Evolutionary conservation across 2,888 invertebrate genomes (phyloP).

Genomic region (Tupiocoris notatus): DNA sequence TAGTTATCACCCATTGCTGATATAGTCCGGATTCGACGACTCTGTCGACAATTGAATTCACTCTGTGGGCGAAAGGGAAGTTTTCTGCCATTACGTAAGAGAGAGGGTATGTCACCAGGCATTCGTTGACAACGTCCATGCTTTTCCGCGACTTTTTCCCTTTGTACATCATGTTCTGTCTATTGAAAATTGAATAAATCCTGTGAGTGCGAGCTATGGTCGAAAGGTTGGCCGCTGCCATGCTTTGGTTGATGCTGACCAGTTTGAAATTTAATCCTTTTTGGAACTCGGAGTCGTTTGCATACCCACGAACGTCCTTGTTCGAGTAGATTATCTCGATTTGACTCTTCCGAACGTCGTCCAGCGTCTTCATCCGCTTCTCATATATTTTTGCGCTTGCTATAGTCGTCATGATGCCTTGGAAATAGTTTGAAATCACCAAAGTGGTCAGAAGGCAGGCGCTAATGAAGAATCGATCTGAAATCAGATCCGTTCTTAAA

Average conservation of each 20-base stretch:
- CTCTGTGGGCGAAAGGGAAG: neutral
- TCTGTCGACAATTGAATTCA: slow-evolving; percentile 7
- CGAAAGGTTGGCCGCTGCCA: neutral
- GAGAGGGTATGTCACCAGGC: slow-evolving; percentile 1
- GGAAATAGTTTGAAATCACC: slow-evolving; percentile 1
- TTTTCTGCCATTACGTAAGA: neutral
- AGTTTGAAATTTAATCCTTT: slow-evolving; percentile 4
- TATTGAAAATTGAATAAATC: neutral
- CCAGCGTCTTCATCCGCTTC: neutral
- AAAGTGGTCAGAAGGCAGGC: neutral
- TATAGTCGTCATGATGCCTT: neutral
- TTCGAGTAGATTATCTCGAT: slow-evolving; percentile 10
- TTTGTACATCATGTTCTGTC: neutral
- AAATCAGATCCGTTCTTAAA: neutral
- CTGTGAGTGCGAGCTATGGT: neutral
- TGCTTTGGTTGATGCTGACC: neutral
- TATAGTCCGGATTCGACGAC: slow-evolving; percentile 13
- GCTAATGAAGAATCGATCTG: neutral
- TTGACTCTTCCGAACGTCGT: neutral
- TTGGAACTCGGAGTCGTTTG: neutral
- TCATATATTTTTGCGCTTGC: neutral
- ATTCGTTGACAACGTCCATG: slow-evolving; percentile 11
- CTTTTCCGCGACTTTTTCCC: neutral
- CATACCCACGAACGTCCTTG: neutral
- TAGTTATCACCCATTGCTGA: slow-evolving; percentile 1